Evolutionary conservation across 2,797 vertebrate species (phyloP).

Genomic region (Siniperca obscura): DNA sequence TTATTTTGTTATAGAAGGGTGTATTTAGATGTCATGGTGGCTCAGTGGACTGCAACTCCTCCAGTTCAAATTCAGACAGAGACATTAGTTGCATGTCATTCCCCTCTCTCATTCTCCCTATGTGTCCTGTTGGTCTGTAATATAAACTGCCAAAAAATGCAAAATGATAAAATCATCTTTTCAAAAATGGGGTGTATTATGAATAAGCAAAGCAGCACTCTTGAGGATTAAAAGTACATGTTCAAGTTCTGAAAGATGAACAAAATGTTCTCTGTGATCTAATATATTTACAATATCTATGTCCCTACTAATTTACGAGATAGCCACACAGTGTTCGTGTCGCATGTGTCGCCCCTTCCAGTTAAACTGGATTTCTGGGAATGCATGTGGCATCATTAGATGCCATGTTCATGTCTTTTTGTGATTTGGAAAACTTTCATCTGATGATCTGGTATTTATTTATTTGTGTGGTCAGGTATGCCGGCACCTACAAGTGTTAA

Average conservation of each 20-base stretch:
- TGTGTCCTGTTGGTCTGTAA: not conserved
- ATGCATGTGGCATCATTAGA: not conserved
- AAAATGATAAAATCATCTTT: not conserved
- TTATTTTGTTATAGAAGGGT: not conserved
- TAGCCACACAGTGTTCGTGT: too few relatives aligned
- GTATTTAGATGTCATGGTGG: not conserved
- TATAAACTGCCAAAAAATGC: not conserved
- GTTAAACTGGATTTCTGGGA: not conserved
- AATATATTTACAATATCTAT: not conserved
- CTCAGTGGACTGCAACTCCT: not conserved
- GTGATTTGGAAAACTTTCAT: not conserved
- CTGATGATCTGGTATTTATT: constrained; percentile 14
- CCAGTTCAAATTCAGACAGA: not conserved
- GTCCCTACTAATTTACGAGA: not conserved
- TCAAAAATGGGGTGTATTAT: not conserved
- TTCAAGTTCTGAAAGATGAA: not conserved
- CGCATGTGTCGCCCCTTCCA: not conserved
- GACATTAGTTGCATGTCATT: not conserved
- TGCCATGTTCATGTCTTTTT: not conserved
- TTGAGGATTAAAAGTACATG: not conserved
- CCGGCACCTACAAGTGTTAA: constrained; percentile 68
- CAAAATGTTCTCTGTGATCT: not conserved
- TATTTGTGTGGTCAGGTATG: constrained; percentile 60
- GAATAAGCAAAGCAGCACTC: not conserved
- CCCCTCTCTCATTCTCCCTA: not conserved